Conservation (phyloP, 1,140 invertebrate genomes). For the Bombus ignitus region DNA sequence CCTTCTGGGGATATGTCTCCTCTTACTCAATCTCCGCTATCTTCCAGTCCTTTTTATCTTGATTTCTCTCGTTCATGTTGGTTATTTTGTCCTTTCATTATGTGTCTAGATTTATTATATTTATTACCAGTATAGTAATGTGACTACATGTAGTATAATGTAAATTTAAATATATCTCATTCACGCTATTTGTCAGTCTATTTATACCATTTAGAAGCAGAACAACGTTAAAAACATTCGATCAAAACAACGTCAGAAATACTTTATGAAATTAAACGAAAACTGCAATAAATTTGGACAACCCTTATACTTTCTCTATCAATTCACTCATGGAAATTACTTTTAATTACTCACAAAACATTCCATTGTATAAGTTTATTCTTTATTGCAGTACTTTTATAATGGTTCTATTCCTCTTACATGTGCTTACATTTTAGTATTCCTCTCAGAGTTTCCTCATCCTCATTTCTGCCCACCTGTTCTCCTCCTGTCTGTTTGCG, state of each 20-base stretch:
- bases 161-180: not conserved
- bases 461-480: not conserved
- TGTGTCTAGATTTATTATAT: not conserved
- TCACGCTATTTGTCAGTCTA: not conserved
- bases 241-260: not conserved
- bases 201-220: not conserved
- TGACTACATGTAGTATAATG: too few relatives aligned
- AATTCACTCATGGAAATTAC: not conserved
- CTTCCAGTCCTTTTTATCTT: not conserved
- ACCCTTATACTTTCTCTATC: too few relatives aligned
- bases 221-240: not conserved
- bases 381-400: not conserved
- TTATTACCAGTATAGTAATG: not conserved
- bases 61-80: not conserved
- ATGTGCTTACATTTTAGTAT: not conserved
- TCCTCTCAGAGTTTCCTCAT: not conserved
- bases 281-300: not conserved
- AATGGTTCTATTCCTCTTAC: not conserved
- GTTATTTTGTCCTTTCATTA: not conserved
- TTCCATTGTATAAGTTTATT: not conserved
- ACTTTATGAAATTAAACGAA: not conserved
- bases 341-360: not conserved
- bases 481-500: not conserved
- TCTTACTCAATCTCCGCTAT: not conserved
- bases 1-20: not conserved